These are phyloP conservation scores for Ennomos quercinarius DNA, from an alignment of 2,888 invertebrate genomes.

Conservation along the genomic window DNA sequence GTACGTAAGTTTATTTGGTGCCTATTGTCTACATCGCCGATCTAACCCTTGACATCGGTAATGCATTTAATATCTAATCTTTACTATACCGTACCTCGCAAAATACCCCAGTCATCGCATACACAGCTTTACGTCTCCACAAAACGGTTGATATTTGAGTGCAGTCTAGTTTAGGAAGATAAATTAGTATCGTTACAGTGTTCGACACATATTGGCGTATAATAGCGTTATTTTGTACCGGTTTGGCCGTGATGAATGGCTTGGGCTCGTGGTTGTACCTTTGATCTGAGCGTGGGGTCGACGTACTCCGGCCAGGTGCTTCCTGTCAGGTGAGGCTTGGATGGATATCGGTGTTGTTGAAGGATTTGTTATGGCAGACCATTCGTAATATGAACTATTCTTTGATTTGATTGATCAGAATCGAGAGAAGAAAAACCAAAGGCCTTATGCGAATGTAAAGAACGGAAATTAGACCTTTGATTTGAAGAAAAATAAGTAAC, in stretches of 20 bases:
- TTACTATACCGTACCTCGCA: slow-evolving; percentile 6
- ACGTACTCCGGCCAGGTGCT: slow-evolving; percentile 27
- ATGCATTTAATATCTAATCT: slow-evolving; percentile 31
- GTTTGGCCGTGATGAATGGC: slow-evolving; percentile 39
- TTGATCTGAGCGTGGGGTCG: slow-evolving; percentile 21
- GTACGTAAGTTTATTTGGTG: slow-evolving; percentile 5
- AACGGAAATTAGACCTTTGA: too few relatives aligned
- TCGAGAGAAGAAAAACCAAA: too few relatives aligned
- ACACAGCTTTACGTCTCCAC: slow-evolving; percentile 2
- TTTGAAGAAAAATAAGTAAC: too few relatives aligned
- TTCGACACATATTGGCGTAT: slow-evolving; percentile 41
- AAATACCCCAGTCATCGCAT: slow-evolving; percentile 17
- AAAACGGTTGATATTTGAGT: slow-evolving; percentile 19
- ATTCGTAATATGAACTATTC: too few relatives aligned
- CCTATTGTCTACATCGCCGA: slow-evolving; percentile 15
- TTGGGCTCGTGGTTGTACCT: slow-evolving; percentile 32
- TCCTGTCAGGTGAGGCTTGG: slow-evolving; percentile 21
- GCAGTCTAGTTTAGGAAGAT: slow-evolving; percentile 31
- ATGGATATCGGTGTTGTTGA: slow-evolving; percentile 10
- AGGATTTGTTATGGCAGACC: slow-evolving; percentile 7
- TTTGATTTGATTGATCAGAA: too few relatives aligned
- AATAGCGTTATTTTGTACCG: slow-evolving; percentile 39
- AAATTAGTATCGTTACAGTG: slow-evolving; percentile 40
- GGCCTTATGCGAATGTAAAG: too few relatives aligned
- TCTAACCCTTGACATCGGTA: slow-evolving; percentile 21